phyloP scores from a whole-genome alignment of 1,140 invertebrate species.

The Platorchestia sp. region DNA sequence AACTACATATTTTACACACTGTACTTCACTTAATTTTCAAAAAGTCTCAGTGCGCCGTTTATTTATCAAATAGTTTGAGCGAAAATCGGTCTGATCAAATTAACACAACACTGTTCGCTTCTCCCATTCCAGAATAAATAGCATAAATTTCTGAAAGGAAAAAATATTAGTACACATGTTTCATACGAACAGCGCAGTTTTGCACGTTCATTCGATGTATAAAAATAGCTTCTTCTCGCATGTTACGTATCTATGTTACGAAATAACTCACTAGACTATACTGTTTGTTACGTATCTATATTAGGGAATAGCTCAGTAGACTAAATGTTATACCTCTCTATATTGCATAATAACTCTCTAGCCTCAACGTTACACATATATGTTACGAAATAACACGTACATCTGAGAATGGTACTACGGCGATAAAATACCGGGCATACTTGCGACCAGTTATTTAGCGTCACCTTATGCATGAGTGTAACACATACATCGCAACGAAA shows the following conservation, averaged over 20 bases:
- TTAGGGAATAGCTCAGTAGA: too few relatives aligned
- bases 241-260: too few relatives aligned
- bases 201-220: too few relatives aligned
- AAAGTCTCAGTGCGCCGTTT: neutral
- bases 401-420: too few relatives aligned
- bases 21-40: neutral
- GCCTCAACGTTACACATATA: too few relatives aligned
- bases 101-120: neutral
- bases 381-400: too few relatives aligned
- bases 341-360: too few relatives aligned
- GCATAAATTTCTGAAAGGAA: neutral
- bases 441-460: neutral
- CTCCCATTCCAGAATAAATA: neutral
- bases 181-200: neutral
- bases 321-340: too few relatives aligned
- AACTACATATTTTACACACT: neutral
- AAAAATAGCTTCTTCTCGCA: too few relatives aligned
- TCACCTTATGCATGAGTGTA: neutral
- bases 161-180: neutral
- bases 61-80: neutral
- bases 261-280: too few relatives aligned
- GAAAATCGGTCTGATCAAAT: neutral
- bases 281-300: too few relatives aligned
- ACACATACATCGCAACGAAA: too few relatives aligned
- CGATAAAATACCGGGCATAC: neutral